Evolutionary conservation across 2,797 vertebrate genomes (phyloP), one percentile per base, ranked within the genome.

Genomic region (Pagetopsis macropterus): DNA sequence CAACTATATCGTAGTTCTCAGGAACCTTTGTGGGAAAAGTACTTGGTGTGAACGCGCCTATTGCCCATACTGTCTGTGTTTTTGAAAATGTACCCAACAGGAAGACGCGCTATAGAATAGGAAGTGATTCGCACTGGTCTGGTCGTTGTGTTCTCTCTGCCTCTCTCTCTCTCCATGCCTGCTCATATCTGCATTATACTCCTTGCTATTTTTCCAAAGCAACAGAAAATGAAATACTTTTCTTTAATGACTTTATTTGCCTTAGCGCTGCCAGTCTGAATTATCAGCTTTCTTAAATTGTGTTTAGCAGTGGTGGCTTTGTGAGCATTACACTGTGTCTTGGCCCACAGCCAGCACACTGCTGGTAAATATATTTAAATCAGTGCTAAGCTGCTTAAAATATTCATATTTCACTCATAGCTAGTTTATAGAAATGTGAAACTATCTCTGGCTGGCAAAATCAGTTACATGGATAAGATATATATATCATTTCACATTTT

Each of bases 361-460:
- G 92, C 87, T 79, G 93, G 91, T 94, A 96, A 97, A 97, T 96
- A 96, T 95, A 95, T 97, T 97, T 94, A 96, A 97, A 96, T 96
- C 93, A 94, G 92, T 92, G 89, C 89, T 96, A 96, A 96, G 94
- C 95, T 95, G 91, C 94, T 97, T 97, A 96, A 95, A 97, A 96
- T 96, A 95, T 96, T 96, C 94, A 94, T 95, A 91, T 94, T 96
- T 94, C 93, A 92, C 93, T 96, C 93, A 94, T 90, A 96, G 90
- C 92, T 88, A 93, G 91, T 96, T 96, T 95, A 94, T 90, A 95
- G 93, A 93, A 95, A 95, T 95, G 71, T 92, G 87, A 96, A 95
- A 94, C 93, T 91, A 90, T 95, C 94, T 94, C 92, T 89, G 89
- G 91, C 87, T 93, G 93, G 79, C 79, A 93, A 93, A 87, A 94